A percentile compares a stretch with the other conserved stretches of the same genome.
These are phyloP conservation scores for Oncorhynchus clarkii DNA, from an alignment of 2,113 vertebrate genomes.

Conservation along the genomic window DNA sequence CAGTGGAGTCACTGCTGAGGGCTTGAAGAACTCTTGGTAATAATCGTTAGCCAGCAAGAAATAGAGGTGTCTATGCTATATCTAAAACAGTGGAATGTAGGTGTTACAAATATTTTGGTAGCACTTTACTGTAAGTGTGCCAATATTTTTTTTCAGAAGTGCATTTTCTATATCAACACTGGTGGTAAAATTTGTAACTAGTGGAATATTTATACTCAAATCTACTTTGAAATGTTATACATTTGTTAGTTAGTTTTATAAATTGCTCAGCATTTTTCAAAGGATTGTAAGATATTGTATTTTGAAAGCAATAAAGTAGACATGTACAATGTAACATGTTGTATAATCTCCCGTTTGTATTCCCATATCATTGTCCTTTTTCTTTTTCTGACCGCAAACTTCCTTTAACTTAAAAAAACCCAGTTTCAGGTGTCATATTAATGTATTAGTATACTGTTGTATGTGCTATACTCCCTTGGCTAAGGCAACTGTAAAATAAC, in stretches of 20 bases:
- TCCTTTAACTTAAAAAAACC: no score
- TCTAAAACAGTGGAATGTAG: not conserved
- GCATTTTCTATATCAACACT: not conserved
- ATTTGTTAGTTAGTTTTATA: not conserved
- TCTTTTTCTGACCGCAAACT: not conserved
- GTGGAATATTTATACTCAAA: not conserved
- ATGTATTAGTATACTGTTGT: no score
- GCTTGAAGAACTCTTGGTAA: constrained; percentile 48
- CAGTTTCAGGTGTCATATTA: no score
- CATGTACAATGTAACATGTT: not conserved
- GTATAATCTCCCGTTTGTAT: not conserved
- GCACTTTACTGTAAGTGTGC: not conserved
- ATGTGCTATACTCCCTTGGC: not conserved
- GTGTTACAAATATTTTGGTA: not conserved
- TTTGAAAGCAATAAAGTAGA: not conserved
- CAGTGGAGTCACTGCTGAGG: constrained; percentile 73
- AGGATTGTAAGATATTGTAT: not conserved
- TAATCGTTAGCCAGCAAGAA: not conserved
- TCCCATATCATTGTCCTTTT: not conserved
- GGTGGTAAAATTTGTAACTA: not conserved
- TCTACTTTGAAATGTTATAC: not conserved
- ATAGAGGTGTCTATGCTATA: not conserved
- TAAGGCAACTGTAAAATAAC: not conserved
- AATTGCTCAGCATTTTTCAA: not conserved
- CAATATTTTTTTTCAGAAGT: not conserved